Percentiles rank a stretch among this genome's conserved stretches.
Conservation (phyloP, 2,888 invertebrate genomes). For the Disparrhopalites patrizii region DNA sequence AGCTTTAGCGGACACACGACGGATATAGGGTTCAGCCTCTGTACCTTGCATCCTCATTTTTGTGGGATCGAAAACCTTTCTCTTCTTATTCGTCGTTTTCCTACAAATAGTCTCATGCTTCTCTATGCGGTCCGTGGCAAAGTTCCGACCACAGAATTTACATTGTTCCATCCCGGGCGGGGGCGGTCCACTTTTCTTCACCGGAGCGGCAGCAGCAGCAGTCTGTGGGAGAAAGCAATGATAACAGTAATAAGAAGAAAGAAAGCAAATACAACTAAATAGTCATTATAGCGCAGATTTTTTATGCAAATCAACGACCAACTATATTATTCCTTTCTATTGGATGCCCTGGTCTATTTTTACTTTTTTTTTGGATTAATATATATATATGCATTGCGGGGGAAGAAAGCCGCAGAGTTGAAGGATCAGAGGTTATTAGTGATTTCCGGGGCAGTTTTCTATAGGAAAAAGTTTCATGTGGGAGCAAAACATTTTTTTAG, state of each 20-base stretch:
- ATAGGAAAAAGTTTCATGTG: no score
- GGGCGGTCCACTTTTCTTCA: constrained; percentile 46
- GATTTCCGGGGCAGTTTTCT: no score
- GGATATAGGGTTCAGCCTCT: constrained; percentile 64
- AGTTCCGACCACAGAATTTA: constrained; percentile 71
- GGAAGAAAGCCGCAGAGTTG: no score
- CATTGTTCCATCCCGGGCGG: constrained; percentile 60
- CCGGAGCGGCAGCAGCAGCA: constrained; percentile 28
- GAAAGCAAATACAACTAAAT: no score
- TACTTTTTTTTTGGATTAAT: no score
- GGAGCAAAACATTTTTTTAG: no score
- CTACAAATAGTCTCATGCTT: constrained; percentile 83
- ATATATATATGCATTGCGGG: no score
- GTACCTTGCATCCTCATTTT: constrained; percentile 88
- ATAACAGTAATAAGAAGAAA: background rate
- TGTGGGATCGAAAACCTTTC: constrained; percentile 86
- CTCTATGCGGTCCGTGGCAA: constrained; percentile 72
- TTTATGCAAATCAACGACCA: no score
- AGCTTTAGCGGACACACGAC: constrained; percentile 39
- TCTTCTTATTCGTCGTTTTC: constrained; percentile 71
- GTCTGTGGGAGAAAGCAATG: constrained; percentile 16
- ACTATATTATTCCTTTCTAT: no score
- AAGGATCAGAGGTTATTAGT: no score
- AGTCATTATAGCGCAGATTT: no score
- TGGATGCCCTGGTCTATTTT: no score